Evolutionary conservation across 2,888 invertebrate genomes (phyloP).

Genomic region (Lymantria monacha): DNA sequence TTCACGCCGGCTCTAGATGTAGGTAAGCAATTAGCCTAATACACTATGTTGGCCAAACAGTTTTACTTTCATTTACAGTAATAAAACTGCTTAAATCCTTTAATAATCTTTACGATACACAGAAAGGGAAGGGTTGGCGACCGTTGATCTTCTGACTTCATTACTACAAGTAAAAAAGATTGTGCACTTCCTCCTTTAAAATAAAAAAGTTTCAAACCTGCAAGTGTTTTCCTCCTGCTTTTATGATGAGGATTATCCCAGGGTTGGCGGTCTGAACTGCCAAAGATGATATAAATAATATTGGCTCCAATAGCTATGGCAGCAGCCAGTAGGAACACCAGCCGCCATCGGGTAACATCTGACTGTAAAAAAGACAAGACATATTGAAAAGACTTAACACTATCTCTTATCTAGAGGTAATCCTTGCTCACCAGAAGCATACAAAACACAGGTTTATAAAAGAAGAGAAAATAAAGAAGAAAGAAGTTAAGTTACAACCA

Average conservation of each 20-base stretch:
- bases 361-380: constrained; percentile 65
- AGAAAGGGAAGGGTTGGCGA: not conserved
- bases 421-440: no score
- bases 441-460: not conserved
- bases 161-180: not conserved
- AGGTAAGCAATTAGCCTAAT: no score
- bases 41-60: no score
- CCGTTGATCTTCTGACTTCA: not conserved
- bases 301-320: constrained; percentile 83
- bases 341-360: constrained; percentile 85
- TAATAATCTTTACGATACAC: not conserved
- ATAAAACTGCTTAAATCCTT: not conserved
- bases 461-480: no score
- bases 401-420: no score
- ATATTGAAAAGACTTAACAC: no score
- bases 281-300: constrained; percentile 85
- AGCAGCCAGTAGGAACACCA: constrained; percentile 87
- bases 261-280: constrained; percentile 84
- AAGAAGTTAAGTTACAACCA: no score
- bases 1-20: no score
- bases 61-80: no score
- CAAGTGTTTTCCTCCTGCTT: constrained; percentile 45
- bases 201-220: constrained; percentile 39
- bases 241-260: constrained; percentile 86
- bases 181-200: not conserved